These are phyloP conservation scores for Arrhopalites spinosus DNA, from an alignment of 2,888 invertebrate species.

Conservation along the genomic window DNA sequence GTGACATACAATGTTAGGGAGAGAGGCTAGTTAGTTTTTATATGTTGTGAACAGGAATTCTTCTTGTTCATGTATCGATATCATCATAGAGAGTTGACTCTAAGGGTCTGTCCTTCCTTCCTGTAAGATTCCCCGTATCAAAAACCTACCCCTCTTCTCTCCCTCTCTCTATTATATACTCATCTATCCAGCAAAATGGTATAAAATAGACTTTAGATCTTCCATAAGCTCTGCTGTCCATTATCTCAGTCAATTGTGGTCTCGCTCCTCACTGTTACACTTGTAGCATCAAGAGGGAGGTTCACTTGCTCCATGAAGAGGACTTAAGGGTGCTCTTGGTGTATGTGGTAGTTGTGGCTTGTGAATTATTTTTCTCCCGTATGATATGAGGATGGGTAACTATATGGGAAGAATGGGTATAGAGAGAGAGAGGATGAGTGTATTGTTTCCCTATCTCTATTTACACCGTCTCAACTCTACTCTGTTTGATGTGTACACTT, in stretches of 20 bases:
- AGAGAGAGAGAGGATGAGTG: neutral
- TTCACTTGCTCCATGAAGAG: too few species aligned
- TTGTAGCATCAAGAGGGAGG: too few species aligned
- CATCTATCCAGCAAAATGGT: too few species aligned
- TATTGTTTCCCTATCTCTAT: conserved; percentile 34
- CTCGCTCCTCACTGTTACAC: too few species aligned
- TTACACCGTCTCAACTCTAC: conserved; percentile 21
- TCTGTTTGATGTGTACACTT: conserved; percentile 15
- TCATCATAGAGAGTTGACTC: neutral
- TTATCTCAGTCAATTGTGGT: too few species aligned
- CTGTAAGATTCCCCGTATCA: neutral
- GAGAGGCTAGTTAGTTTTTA: neutral
- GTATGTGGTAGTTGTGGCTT: too few species aligned
- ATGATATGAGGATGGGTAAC: too few species aligned
- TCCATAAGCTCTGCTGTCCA: too few species aligned
- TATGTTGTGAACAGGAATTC: neutral
- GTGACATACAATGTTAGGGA: neutral
- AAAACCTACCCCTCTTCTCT: neutral
- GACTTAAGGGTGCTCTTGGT: too few species aligned
- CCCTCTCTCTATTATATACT: neutral
- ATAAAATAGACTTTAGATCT: too few species aligned
- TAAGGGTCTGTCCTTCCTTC: neutral
- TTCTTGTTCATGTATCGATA: neutral
- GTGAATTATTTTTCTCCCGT: too few species aligned
- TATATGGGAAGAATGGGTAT: too few species aligned